These are phyloP conservation scores for Tholera decimalis DNA, from an alignment of 2,888 invertebrate species.

Conservation along the genomic window DNA sequence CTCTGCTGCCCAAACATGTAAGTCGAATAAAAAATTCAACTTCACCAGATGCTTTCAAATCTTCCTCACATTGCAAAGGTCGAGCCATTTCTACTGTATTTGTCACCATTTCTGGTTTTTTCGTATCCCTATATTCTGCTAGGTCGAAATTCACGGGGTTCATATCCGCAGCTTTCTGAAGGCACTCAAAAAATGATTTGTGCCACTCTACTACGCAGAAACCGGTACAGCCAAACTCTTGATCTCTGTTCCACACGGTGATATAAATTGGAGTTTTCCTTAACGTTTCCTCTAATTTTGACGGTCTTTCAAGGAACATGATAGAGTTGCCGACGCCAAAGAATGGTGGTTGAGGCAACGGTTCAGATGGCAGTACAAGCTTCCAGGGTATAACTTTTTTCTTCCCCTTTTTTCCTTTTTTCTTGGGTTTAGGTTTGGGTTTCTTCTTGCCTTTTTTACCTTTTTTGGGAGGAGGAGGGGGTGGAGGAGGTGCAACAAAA, in stretches of 20 bases:
- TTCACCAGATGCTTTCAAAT: slow-evolving; percentile 86
- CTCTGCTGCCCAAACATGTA: slow-evolving; percentile 83
- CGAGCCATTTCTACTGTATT: slow-evolving; percentile 83
- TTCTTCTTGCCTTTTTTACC: slow-evolving; percentile 69
- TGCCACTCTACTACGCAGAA: slow-evolving; percentile 85
- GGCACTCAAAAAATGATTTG: slow-evolving; percentile 81
- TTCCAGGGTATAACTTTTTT: slow-evolving; percentile 74
- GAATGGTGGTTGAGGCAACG: slow-evolving; percentile 86
- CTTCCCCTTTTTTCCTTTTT: slow-evolving; percentile 76
- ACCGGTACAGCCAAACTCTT: slow-evolving; percentile 84
- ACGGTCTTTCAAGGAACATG: slow-evolving; percentile 85
- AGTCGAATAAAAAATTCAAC: slow-evolving; percentile 83
- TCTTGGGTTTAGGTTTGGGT: slow-evolving; percentile 65
- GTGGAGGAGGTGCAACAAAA: slow-evolving; percentile 85
- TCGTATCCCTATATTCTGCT: slow-evolving; percentile 83
- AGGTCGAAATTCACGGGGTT: slow-evolving; percentile 85
- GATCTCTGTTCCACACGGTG: slow-evolving; percentile 88
- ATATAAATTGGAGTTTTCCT: slow-evolving; percentile 84
- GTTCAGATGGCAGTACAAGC: slow-evolving; percentile 84
- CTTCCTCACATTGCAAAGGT: slow-evolving; percentile 85
- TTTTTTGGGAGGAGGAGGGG: slow-evolving; percentile 78
- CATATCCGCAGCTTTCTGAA: slow-evolving; percentile 78
- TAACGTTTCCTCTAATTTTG: slow-evolving; percentile 82
- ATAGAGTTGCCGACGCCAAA: slow-evolving; percentile 87
- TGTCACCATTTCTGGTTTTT: slow-evolving; percentile 81